Base-by-base conservation (phyloP, 2,113 vertebrate genomes). In the Brienomyrus brachyistius region DNA sequence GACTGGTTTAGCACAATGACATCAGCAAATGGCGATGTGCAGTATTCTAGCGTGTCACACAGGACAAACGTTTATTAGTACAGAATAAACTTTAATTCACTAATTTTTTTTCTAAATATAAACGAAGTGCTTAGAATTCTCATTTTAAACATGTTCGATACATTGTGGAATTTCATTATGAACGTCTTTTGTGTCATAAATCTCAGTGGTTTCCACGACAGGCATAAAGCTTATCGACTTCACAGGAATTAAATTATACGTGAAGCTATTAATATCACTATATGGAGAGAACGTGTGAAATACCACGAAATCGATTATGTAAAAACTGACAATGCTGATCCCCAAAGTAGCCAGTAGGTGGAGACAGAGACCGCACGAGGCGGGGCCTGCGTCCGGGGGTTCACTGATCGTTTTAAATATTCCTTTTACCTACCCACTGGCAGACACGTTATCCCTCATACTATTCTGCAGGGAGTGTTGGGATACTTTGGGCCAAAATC, bases 341-440 rank as follows among this genome's bases (percentile, higher is more conserved):
- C 74, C 19, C 48, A 70, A 83, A 43, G 5, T 21, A 5, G 85
- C 92, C 91, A 92, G 88, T 23, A 87, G 90, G 91, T 27, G 92
- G 91, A 91, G 87, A 62, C 91, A 93, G 45, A 93, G 88, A 80
- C 86, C 86, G 51, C 48, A 23, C 45, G 86, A 84, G 56, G 51
- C 51, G 66, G 85, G 87, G n/a, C 56, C 3, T 85, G 50, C 31
- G 35, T 3, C 51, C 1, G 10, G n/a, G 0, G 47, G 13, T n/a
- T 27, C 23, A 15, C 47, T 54, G 15, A 31, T 23, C 19, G 48
- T 86, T 11, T 13, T 77, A 77, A 40, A 66, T 66, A 66, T 21
- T 52, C 11, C 21, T 19, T 4, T 59, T 59, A 21, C 54, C 31
- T 77, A 74, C 10, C 13, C 70, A 40, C 35, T 40, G 70, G 27